Evolutionary conservation across 2,888 invertebrate genomes (phyloP).

Genomic region (Theretra japonica): DNA sequence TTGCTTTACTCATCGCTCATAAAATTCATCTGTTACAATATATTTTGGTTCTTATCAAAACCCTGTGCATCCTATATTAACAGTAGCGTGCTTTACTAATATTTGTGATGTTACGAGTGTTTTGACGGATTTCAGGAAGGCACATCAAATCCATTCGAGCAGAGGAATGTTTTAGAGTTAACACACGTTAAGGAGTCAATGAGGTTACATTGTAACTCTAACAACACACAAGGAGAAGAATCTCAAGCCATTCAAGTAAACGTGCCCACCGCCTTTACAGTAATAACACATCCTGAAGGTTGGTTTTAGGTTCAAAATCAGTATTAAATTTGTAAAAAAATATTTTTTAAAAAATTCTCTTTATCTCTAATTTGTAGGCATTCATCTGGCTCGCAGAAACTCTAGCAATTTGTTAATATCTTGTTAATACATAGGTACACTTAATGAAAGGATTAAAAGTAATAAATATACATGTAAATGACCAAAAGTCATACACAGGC

Average conservation of each 20-base stretch:
- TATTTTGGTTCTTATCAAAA: no score
- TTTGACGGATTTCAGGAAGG: background rate
- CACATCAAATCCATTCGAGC: constrained; percentile 29
- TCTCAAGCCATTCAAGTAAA: constrained; percentile 32
- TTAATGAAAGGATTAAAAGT: no score
- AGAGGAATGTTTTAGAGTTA: constrained; percentile 27
- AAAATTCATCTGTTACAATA: no score
- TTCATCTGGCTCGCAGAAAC: no score
- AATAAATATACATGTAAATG: no score
- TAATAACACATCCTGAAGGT: constrained; percentile 36
- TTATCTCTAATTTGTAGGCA: no score
- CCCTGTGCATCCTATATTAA: no score
- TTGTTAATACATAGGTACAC: no score
- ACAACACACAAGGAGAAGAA: constrained; percentile 34
- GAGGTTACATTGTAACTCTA: constrained; percentile 41
- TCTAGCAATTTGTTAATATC: no score
- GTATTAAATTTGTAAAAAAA: background rate
- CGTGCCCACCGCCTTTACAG: constrained; percentile 39
- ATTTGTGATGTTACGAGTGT: background rate
- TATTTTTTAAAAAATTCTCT: no score
- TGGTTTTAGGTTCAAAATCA: background rate
- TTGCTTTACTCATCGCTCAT: no score
- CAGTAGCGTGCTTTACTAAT: background rate
- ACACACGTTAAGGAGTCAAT: constrained; percentile 38
- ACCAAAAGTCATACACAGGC: no score